These are phyloP conservation scores for Hecatera dysodea DNA, from an alignment of 2,888 invertebrate genomes.

Conservation along the genomic window DNA sequence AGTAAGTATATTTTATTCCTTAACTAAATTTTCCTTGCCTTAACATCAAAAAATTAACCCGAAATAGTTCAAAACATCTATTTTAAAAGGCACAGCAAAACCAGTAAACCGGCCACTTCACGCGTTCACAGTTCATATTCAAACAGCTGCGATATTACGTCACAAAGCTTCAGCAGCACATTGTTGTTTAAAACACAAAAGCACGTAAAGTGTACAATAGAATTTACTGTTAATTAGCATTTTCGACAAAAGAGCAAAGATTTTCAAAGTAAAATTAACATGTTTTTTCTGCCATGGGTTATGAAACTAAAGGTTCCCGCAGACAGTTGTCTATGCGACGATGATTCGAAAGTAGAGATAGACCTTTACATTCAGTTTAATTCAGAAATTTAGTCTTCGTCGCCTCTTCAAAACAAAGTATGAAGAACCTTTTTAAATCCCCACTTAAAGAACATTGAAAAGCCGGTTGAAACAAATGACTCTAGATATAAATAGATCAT, in stretches of 20 bases:
- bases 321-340: background rate
- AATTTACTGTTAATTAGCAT: slow-evolving; percentile 39
- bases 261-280: slow-evolving; percentile 9
- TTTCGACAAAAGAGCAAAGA: slow-evolving; percentile 29
- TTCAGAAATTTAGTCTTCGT: too few species aligned
- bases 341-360: background rate
- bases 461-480: too few species aligned
- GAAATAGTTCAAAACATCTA: background rate
- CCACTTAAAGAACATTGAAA: too few species aligned
- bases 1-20: too few species aligned
- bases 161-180: slow-evolving; percentile 37
- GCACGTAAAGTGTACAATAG: slow-evolving; percentile 16
- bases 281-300: background rate
- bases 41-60: background rate
- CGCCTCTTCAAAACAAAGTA: too few species aligned
- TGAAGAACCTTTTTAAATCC: too few species aligned
- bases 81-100: slow-evolving; percentile 12
- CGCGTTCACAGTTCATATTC: slow-evolving; percentile 27
- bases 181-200: slow-evolving; percentile 44
- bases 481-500: too few species aligned
- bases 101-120: slow-evolving; percentile 22
- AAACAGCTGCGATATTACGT: slow-evolving; percentile 43
- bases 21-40: background rate
- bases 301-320: background rate
- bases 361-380: too few species aligned